Base-by-base conservation (phyloP, 2,888 invertebrate species). In the Lithophane socia region DNA sequence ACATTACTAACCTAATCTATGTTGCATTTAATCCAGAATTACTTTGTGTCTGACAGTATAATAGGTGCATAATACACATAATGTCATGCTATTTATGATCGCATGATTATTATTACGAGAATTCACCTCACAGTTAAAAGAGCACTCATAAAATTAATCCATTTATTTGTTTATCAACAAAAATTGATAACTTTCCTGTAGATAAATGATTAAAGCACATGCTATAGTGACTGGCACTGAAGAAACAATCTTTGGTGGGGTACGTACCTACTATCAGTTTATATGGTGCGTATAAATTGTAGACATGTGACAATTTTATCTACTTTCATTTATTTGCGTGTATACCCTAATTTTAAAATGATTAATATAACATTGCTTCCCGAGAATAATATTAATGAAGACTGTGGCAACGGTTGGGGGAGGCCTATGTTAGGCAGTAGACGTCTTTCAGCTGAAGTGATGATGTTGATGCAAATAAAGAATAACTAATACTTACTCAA, bases 131-230 rank as follows among this genome's bases (percentile, higher is more conserved):
- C 44, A 67, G 54, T 84, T 47, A 70, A 68, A 75, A 77, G 21
- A 67, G 79, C 49, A 66, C 44, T 84, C 65, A 73, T 79, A 79
- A 73, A 81, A n/a, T n/a, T 84, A 64, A 82, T 84, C 69, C 66
- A 80, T 84, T 73, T 65, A 83, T 37, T 69, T 67, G 18, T 61
- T 79, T 84, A 82, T 84, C 61, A 67, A 63, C 21, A 37, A 37
- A 16, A 68, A 24, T 16, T 63, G 10, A 83, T 66, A 69, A 70
- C 24, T 67, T 66, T 61, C 8, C 1, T 63, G 49, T 18, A 37
- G 49, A 70, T 83, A 83, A 61, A 16, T 81, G 24, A 61, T 61
- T 56, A 21, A n/a, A 58, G 10, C 61, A 74, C 42, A 12, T 67
- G 75, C 13, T 10, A 3, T 58, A 5, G 13, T 49, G 13, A 44